phyloP scores from a whole-genome alignment of 2,888 invertebrate species.

The Gymnocheta viridis region DNA sequence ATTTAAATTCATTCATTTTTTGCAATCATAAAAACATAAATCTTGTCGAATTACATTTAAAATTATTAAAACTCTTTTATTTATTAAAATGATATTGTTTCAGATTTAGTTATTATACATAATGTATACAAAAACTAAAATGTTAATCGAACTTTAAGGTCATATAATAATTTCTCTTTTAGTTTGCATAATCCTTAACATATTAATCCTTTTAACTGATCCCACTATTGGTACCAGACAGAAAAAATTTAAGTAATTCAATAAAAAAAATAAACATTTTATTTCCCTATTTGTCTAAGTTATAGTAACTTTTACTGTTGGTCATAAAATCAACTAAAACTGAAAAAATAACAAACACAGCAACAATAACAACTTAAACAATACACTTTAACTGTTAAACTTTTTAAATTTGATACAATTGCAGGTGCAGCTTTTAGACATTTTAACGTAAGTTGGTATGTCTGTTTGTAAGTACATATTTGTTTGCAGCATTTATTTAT shows the following conservation, averaged over 20 bases:
- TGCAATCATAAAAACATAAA: too few relatives aligned
- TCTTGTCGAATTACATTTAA: too few relatives aligned
- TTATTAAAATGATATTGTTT: neutral
- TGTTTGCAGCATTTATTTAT: slow-evolving; percentile 32
- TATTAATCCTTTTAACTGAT: slow-evolving; percentile 6
- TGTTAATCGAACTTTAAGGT: neutral
- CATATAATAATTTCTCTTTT: neutral
- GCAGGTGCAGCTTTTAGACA: slow-evolving; percentile 69
- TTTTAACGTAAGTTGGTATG: slow-evolving; percentile 33
- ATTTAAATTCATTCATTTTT: too few relatives aligned
- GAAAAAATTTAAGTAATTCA: neutral
- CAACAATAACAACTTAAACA: slow-evolving; percentile 40
- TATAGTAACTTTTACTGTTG: slow-evolving; percentile 66
- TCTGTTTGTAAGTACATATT: neutral
- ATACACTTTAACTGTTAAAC: slow-evolving; percentile 68
- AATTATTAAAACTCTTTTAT: neutral
- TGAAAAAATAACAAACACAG: slow-evolving; percentile 23
- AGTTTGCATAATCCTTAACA: neutral
- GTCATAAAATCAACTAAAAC: slow-evolving; percentile 41
- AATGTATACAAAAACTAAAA: neutral
- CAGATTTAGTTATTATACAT: neutral
- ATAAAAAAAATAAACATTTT: slow-evolving; percentile 36
- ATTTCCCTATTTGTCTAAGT: slow-evolving; percentile 69
- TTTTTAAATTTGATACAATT: slow-evolving; percentile 69
- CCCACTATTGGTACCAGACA: neutral